Percentiles rank a stretch among this genome's conserved stretches.
phyloP scores from a whole-genome alignment of 2,797 vertebrate genomes.

The Rhynchotus rufescens region DNA sequence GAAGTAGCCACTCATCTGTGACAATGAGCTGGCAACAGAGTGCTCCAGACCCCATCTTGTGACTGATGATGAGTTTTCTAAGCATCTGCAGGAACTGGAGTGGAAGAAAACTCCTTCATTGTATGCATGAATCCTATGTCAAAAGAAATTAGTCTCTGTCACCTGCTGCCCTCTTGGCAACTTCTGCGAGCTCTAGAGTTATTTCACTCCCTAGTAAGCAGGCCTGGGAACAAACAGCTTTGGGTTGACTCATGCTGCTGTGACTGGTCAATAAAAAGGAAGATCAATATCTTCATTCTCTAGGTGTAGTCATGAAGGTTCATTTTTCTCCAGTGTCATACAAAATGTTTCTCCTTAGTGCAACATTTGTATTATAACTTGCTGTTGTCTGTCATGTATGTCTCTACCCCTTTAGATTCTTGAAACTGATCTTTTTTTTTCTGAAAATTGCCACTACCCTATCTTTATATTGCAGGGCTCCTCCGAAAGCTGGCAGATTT shows the following conservation, averaged over 20 bases:
- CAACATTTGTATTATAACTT: not conserved
- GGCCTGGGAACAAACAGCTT: not conserved
- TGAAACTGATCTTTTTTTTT: not conserved
- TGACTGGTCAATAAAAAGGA: not conserved
- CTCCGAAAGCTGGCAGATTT: not conserved
- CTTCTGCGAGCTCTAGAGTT: not conserved
- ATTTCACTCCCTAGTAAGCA: not conserved
- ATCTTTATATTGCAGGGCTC: not conserved
- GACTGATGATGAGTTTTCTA: not conserved
- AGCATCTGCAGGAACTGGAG: not conserved
- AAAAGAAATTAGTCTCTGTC: not conserved
- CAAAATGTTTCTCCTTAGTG: not conserved
- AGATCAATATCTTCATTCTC: not conserved
- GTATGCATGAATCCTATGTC: rapidly evolving
- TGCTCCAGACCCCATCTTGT: not conserved
- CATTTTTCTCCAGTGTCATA: not conserved
- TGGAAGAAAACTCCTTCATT: not conserved
- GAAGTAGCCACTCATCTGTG: not conserved
- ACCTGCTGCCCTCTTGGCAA: not conserved
- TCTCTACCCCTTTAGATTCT: not conserved
- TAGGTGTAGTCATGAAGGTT: not conserved
- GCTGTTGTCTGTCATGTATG: not conserved
- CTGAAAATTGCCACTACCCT: not conserved
- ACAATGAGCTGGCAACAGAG: not conserved
- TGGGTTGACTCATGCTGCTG: not conserved